Evolutionary conservation across 2,113 vertebrate species (phyloP), one percentile per base, ranked within the genome.

Genomic region (Tylochromis polylepis): DNA sequence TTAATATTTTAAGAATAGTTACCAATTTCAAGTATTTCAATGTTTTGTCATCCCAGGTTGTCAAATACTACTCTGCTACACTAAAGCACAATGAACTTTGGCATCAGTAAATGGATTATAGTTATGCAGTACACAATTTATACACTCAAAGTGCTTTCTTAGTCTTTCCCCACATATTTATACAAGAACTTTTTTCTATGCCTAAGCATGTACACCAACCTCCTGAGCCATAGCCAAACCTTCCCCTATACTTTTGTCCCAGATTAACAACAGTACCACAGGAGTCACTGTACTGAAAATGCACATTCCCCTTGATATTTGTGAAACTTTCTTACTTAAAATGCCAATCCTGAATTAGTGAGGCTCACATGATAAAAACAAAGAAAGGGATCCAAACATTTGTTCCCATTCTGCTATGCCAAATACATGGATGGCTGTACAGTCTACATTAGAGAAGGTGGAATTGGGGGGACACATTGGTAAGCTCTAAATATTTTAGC

Each of bases 391-490:
- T 38, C 60, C 34, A n/a, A n/a, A 11, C 60, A 8, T 67, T 67
- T 62, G 59, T 67, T 67, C 4, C 4, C 0, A 0, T 2, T 41
- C 62, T 41, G 20, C 62, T 67, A 67, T 67, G 62, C 36, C 62
- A 67, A 67, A 67, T 67, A 41, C 41, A n/a, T 24, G 36, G 12
- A 41, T 24, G 14, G 67, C 15, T 3, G 67, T 0, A 46, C 1
- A 72, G 38, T 72, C 1, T 72, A 75, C 2, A 75, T 18, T 49
- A 75, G 0, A 18, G 0, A 75, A 8, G 51, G n/a, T 75, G 43
- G 3, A 18, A 80, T 27, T 83, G 55, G 49, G 31, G 24, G 18
- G 20, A 53, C 41, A 11, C 29, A 22, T 11, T 41, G 77, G 10
- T 38, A 79, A 38, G 12, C 51, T 24, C 20, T 29, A 27, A 34